A percentile compares a stretch with the other conserved stretches of the same genome.
Evolutionary conservation across 2,888 invertebrate species (phyloP).

Genomic region (Tolmerus cingulatus): DNA sequence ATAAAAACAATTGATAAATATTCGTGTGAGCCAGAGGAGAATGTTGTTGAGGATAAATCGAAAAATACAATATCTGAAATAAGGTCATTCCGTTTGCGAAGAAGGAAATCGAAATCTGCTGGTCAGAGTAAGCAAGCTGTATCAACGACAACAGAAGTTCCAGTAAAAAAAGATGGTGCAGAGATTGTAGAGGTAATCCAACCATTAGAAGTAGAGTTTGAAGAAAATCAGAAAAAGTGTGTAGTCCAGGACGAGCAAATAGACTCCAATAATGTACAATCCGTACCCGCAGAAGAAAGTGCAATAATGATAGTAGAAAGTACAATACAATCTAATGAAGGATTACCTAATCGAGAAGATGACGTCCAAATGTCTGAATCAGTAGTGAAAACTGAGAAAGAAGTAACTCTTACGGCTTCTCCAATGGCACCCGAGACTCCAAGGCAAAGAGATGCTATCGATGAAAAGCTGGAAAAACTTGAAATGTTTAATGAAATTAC

Average conservation of each 20-base stretch:
- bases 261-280: neutral
- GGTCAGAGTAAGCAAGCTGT: neutral
- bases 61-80: conserved; percentile 44
- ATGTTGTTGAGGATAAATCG: neutral
- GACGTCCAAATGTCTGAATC: neutral
- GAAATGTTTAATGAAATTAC: neutral
- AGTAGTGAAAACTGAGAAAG: neutral
- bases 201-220: neutral
- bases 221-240: neutral
- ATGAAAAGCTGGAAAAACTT: neutral
- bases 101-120: neutral
- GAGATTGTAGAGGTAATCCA: neutral
- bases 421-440: neutral
- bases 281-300: neutral
- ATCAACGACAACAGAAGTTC: neutral
- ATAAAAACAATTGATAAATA: neutral
- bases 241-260: neutral
- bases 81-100: conserved; percentile 46
- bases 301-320: neutral
- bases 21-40: neutral
- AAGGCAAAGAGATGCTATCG: neutral
- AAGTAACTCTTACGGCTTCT: neutral
- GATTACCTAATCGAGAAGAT: neutral
- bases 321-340: neutral
- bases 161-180: neutral